Base-by-base conservation (phyloP, 2,888 invertebrate genomes). In the Polyploca ridens region DNA sequence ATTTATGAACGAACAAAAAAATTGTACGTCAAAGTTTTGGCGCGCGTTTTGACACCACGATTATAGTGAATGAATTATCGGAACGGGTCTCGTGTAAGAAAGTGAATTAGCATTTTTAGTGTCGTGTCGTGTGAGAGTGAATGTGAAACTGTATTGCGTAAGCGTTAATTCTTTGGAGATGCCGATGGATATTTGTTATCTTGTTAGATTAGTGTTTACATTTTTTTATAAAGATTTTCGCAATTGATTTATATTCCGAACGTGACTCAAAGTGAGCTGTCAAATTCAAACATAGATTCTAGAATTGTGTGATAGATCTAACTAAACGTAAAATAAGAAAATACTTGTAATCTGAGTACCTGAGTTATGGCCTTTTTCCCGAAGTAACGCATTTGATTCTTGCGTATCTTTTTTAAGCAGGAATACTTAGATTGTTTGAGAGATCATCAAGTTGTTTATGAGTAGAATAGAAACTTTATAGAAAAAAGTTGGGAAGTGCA, bases 121-220 rank as follows among this genome's bases (percentile, higher is more conserved):
- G 66, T 67, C 79, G 83, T 86, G 79, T 77, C 83, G 88, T 86
- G 89, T 84, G 89, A 88, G 89, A 91, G 93, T 93, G 91, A 90
- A 90, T 87, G 91, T 92, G 90, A 89, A 90, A 90, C 80, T 81
- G 77, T 79, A 83, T 93, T 93, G 85, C 90, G 87, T 89, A 93
- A 93, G 72, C 72, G 72, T 75, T 75, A 82, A 85, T 77, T 83
- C 82, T 80, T 81, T 73, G 69, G 77, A 82, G 79, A 78, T 83
- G 78, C 80, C 75, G 77, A 85, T 84, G 83, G 82, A 79, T 84
- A 84, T 85, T 81, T 70, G 75, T 70, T 73, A 73, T 76, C 77
- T 78, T 74, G 70, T 72, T 70, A 77, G 74, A 70, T 66, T 81
- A 41, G 72, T 71, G 69, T 74, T 71, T 71, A 66, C 70, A 71